A percentile compares a stretch with the other conserved stretches of the same genome.
These are phyloP conservation scores for Empis stercorea DNA, from an alignment of 2,888 invertebrate species.

Conservation along the genomic window DNA sequence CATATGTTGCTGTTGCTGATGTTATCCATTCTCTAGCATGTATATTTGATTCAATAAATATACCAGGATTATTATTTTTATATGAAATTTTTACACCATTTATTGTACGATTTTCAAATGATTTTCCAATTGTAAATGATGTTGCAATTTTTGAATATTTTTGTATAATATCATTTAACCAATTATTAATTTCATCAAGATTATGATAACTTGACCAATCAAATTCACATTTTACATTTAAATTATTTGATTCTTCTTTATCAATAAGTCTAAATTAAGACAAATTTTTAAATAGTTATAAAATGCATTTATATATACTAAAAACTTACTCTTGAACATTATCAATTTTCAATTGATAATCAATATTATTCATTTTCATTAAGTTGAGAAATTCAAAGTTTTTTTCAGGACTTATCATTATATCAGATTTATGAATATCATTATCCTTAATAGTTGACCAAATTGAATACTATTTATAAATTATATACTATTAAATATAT, in stretches of 20 bases:
- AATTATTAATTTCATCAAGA: constrained; percentile 45
- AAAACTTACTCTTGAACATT: constrained; percentile 50
- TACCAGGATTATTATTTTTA: constrained; percentile 38
- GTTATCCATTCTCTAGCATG: constrained; percentile 62
- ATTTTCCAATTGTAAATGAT: constrained; percentile 40
- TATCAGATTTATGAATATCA: constrained; percentile 34
- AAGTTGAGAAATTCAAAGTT: constrained; percentile 35
- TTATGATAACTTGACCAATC: constrained; percentile 47
- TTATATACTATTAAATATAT: too few species aligned
- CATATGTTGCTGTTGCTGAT: constrained; percentile 53
- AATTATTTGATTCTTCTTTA: constrained; percentile 29
- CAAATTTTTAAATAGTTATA: constrained; percentile 1
- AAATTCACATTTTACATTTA: constrained; percentile 26
- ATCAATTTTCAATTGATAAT: constrained; percentile 37
- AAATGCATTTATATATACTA: too few species aligned
- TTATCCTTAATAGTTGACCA: constrained; percentile 33
- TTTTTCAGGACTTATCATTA: constrained; percentile 48
- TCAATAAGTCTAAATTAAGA: constrained; percentile 41
- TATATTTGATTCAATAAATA: constrained; percentile 53
- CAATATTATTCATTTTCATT: constrained; percentile 31
- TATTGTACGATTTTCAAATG: constrained; percentile 46
- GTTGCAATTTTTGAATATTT: constrained; percentile 39
- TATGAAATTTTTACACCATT: constrained; percentile 41
- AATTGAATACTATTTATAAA: constrained; percentile 23
- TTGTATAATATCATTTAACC: constrained; percentile 43